Evolutionary conservation across 1,140 invertebrate genomes (phyloP), one percentile per base, ranked within the genome.

Genomic region (Heliothis virescens): DNA sequence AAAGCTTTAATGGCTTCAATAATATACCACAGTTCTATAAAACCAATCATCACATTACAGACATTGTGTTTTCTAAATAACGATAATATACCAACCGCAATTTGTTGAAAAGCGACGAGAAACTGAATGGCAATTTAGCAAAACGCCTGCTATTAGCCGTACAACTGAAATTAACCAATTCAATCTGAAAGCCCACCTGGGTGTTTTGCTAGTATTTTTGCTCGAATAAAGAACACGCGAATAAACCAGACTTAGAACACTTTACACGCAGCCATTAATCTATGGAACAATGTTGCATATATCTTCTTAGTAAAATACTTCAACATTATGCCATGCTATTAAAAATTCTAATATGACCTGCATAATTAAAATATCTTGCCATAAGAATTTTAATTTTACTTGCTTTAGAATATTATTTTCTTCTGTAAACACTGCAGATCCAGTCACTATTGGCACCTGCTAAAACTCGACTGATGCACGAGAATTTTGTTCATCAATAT

Each of bases 401-500:
- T 18, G 26, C 11, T 26, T 3, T 13, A 60, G 29, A 16, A 16
- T 57, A 9, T 55, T 55, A 16, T 16, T 29, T 21, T 21, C 57
- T 59, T 13, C 26, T 3, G 0, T 18, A 21, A 57, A 59, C 57
- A 59, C 57, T 59, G 41, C 29, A n/a, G 21, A 48, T n/a, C 41
- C 41, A 67, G 47, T 41, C 63, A 67, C 41, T 21, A 41, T 67
- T 67, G 63, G 16, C 48, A 67, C 41, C 41, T 67, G 47, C 41
- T 48, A 3, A 67, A 67, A 67, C 41, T 3, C 16, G 47, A 67
- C 63, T 67, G 63, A 48, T 48, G n/a, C 63, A 67, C 63, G 63
- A 67, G 47, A 18, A 48, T 48, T 67, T 67, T 11, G 63, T 67
- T 12, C 41, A 67, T 67, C 63, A 67, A 71, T 53, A 67, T 69